Base-by-base conservation (phyloP, 53 echinoderm and acorn worm species). In the Holothuria leucospilota region DNA sequence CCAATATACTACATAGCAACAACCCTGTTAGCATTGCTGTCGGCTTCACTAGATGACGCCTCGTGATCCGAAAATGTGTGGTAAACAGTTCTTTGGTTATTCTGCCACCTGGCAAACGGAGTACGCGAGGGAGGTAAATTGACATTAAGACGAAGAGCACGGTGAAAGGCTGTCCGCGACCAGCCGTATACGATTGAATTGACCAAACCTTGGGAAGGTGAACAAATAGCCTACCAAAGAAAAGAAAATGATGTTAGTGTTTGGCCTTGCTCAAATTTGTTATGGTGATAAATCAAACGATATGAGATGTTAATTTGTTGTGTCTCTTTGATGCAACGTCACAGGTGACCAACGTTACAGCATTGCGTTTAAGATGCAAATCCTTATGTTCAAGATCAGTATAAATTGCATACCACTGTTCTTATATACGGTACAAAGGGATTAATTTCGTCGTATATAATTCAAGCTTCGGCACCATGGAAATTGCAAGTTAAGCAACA, bases 111-210 rank as follows among this genome's bases (percentile, higher is more conserved):
- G 20, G 51, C 75, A 53, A 75, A 75, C 49, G 75, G 75, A 1
- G 41, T 26, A 51, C 75, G 46, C 8, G 75, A 75, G 15, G 75
- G 75, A 14, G 75, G 25, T 49, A 75, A 13, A 28, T 51, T 75
- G 26, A 51, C 25, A 9, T 75, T n/a, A 0, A 75, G 46, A 49
- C 75, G 2, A 21, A 75, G 49, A 8, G 75, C 49, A 51, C 75
- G 60, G 29, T 80, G 80, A 30, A 80, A 80, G 10, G 11, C 24
- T 2, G 62, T 60, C 27, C 80, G 80, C 18, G 80, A 80, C 80
- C 80, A 80, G 25, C 80, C 80, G 29, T 80, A 80, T 12, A 80
- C 20, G 34, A 80, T 38, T 16, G 80, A 80, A 38, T 80, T 80
- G 30, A 80, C 18, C 21, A 80, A 61, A 28, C 80, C 80, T 60